A percentile compares a stretch with the other conserved stretches of the same genome.
Conservation (phyloP, 2,888 invertebrate species). For the Athalia circularis region DNA sequence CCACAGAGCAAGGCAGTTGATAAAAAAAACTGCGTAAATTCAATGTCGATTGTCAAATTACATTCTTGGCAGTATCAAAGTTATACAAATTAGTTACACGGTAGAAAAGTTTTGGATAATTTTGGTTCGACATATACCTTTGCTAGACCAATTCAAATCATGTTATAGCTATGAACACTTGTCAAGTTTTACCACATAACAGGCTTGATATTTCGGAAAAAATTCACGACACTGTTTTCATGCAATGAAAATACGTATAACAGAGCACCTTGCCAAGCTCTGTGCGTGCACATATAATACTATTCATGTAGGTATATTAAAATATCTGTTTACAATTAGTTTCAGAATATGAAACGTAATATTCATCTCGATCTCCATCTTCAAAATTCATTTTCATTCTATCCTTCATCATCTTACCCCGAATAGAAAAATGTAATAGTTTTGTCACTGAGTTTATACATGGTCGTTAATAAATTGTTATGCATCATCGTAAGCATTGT, state of each 20-base stretch:
- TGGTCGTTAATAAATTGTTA: constrained; percentile 19
- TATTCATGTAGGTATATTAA: constrained; percentile 71
- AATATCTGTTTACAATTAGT: constrained; percentile 64
- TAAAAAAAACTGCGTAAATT: background rate
- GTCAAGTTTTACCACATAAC: background rate
- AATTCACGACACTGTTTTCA: background rate
- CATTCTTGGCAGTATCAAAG: too few relatives aligned
- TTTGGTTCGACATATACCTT: too few relatives aligned
- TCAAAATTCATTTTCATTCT: background rate
- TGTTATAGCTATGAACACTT: too few relatives aligned
- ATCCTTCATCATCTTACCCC: background rate
- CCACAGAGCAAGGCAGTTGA: constrained; percentile 14
- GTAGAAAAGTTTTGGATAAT: too few relatives aligned
- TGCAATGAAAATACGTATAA: background rate
- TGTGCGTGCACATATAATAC: constrained; percentile 59
- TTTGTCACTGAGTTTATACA: constrained; percentile 33
- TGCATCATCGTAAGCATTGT: constrained; percentile 1
- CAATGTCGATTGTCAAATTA: background rate
- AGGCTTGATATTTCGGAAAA: background rate
- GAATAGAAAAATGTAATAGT: constrained; percentile 23
- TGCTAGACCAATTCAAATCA: too few relatives aligned
- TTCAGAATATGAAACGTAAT: constrained; percentile 19
- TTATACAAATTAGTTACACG: too few relatives aligned
- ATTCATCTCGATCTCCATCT: background rate
- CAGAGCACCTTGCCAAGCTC: background rate